phyloP scores from a whole-genome alignment of 2,797 vertebrate genomes.

The Nyctalus aviator region DNA sequence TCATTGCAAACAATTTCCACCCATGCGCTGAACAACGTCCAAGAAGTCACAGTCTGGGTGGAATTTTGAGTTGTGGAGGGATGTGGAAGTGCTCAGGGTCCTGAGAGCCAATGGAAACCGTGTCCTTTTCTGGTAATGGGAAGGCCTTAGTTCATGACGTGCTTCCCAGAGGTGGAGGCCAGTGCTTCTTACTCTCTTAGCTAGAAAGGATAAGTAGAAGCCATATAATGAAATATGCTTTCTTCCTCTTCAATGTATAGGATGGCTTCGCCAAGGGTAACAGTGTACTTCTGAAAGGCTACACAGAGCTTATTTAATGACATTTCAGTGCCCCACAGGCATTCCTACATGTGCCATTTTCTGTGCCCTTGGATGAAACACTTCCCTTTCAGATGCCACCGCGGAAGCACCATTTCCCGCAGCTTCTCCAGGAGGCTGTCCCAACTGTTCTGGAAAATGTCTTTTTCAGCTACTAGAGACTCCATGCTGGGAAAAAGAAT shows the following conservation, averaged over 20 bases:
- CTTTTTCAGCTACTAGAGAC: slow-evolving; percentile 69
- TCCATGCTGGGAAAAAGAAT: slow-evolving; percentile 36
- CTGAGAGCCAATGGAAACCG: slow-evolving; percentile 48
- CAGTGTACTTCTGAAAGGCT: slow-evolving; percentile 50
- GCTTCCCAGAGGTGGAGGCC: background rate
- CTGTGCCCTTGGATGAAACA: slow-evolving; percentile 52
- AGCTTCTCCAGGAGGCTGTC: slow-evolving; percentile 54
- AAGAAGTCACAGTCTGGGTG: background rate
- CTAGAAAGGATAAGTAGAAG: background rate
- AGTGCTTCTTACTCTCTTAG: background rate
- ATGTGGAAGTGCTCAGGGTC: slow-evolving; percentile 25
- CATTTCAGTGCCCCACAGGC: background rate
- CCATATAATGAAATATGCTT: background rate
- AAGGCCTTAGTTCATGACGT: slow-evolving; percentile 61
- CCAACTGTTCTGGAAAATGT: slow-evolving; percentile 51
- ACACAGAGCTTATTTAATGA: slow-evolving; percentile 34
- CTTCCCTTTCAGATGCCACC: slow-evolving; percentile 59
- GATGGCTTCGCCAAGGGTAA: slow-evolving; percentile 53
- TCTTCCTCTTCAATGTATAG: background rate
- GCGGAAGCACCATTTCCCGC: background rate
- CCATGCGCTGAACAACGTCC: slow-evolving; percentile 62
- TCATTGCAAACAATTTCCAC: slow-evolving; percentile 69
- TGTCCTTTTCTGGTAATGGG: slow-evolving; percentile 11
- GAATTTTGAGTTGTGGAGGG: slow-evolving; percentile 34
- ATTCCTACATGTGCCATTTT: background rate